These are phyloP conservation scores for Tetramorium alpestre DNA, from an alignment of 1,140 invertebrate species.

Conservation along the genomic window DNA sequence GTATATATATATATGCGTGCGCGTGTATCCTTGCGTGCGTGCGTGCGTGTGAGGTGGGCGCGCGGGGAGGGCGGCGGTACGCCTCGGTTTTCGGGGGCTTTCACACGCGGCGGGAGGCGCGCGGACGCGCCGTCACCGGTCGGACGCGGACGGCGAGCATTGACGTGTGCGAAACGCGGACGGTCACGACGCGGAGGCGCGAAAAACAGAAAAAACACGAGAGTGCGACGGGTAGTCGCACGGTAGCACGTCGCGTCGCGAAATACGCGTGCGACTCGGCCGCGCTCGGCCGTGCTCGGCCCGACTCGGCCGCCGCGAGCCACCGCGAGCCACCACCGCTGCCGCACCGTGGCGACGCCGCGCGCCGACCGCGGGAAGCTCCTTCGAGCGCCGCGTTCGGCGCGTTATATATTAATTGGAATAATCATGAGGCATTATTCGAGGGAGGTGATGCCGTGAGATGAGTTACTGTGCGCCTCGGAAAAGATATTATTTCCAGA, in stretches of 20 bases:
- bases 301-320: slow-evolving; percentile 31
- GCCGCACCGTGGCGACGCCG: slow-evolving; percentile 63
- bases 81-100: slow-evolving; percentile 40
- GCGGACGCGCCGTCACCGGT: slow-evolving; percentile 59
- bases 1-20: not conserved
- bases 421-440: not conserved
- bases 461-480: not conserved
- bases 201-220: slow-evolving; percentile 76
- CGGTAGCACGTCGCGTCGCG: slow-evolving; percentile 56
- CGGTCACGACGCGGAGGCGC: slow-evolving; percentile 73
- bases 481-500: not conserved
- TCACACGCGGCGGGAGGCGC: slow-evolving; percentile 39
- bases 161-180: slow-evolving; percentile 70
- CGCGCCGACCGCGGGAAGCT: slow-evolving; percentile 50
- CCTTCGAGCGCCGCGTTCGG: not conserved
- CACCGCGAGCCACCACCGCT: slow-evolving; percentile 53
- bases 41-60: not conserved
- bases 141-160: slow-evolving; percentile 56
- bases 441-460: not conserved
- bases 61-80: slow-evolving; percentile 26
- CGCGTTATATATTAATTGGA: not conserved
- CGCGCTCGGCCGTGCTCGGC: slow-evolving; percentile 62
- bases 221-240: slow-evolving; percentile 51
- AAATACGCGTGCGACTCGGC: slow-evolving; percentile 76
- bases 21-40: not conserved